A percentile compares a stretch with the other conserved stretches of the same genome.
phyloP scores from a whole-genome alignment of 2,888 invertebrate genomes.

The Eupithecia pulchellata region DNA sequence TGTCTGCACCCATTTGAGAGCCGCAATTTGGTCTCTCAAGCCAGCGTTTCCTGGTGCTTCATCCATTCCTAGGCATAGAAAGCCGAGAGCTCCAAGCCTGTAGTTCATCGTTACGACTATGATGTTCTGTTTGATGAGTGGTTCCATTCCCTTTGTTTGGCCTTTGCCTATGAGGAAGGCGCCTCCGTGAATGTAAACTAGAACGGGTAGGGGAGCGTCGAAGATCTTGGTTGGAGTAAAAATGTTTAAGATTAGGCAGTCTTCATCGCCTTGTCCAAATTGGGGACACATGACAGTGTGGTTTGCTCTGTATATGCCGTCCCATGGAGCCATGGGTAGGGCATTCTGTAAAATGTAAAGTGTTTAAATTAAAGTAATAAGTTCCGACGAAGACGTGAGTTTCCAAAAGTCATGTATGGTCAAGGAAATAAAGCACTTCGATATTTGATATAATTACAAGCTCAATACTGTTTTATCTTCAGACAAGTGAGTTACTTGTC shows the following conservation, averaged over 20 bases:
- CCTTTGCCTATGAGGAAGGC: conserved; percentile 54
- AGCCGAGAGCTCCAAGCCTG: conserved; percentile 57
- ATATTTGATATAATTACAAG: too few relatives aligned
- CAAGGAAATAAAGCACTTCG: neutral
- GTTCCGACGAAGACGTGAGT: neutral
- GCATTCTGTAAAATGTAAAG: conserved; percentile 45
- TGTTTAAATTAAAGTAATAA: neutral
- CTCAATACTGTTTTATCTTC: neutral
- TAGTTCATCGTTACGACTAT: conserved; percentile 60
- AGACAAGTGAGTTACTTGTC: neutral
- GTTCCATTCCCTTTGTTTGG: conserved; percentile 50
- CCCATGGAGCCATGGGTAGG: conserved; percentile 48
- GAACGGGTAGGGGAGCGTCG: conserved; percentile 47
- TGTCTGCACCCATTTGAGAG: conserved; percentile 55
- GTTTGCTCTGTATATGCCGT: conserved; percentile 48
- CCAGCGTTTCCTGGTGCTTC: conserved; percentile 61
- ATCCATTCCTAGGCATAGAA: conserved; percentile 52
- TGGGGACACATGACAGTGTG: conserved; percentile 54
- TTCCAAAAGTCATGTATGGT: too few relatives aligned
- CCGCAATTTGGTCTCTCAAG: conserved; percentile 58
- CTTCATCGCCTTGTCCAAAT: conserved; percentile 53
- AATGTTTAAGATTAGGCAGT: conserved; percentile 57
- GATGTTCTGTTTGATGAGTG: conserved; percentile 52
- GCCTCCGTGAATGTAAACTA: conserved; percentile 60
- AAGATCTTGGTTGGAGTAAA: conserved; percentile 49